Conservation (phyloP, 2,113 vertebrate genomes). For the Taxidea taxus region DNA sequence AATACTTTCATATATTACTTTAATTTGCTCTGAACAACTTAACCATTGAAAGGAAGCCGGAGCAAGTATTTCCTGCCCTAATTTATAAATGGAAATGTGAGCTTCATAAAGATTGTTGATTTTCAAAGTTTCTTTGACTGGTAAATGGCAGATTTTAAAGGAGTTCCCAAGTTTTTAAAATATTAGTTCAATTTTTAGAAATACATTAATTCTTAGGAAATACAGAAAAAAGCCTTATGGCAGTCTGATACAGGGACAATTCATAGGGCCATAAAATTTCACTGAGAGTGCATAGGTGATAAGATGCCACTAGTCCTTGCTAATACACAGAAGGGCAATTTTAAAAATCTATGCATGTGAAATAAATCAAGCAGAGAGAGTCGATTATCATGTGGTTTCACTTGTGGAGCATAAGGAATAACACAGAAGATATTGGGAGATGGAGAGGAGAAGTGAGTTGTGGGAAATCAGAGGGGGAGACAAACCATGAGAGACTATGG, state of each 20-base stretch:
- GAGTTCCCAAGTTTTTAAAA: not conserved
- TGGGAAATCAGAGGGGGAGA: too few species aligned
- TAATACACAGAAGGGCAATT: not conserved
- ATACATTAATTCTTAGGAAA: not conserved
- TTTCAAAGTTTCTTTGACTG: not conserved
- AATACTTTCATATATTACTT: not conserved
- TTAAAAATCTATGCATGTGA: not conserved
- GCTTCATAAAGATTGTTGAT: not conserved
- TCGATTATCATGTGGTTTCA: too few species aligned
- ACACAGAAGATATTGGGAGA: too few species aligned
- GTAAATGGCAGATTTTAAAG: not conserved
- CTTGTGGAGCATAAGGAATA: too few species aligned
- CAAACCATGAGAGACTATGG: too few species aligned
- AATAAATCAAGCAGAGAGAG: too few species aligned
- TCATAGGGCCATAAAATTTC: not conserved
- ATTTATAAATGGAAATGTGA: not conserved
- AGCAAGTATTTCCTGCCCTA: not conserved
- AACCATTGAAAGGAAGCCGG: not conserved
- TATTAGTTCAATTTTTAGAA: not conserved
- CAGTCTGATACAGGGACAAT: not conserved
- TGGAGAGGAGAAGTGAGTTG: too few species aligned
- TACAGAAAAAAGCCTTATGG: not conserved
- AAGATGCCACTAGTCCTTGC: not conserved
- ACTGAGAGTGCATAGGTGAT: not conserved
- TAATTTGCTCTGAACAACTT: not conserved